A percentile compares a stretch with the other conserved stretches of the same genome.
phyloP scores from a whole-genome alignment of 2,113 vertebrate species.

The Hippocampus guttulatus region DNA sequence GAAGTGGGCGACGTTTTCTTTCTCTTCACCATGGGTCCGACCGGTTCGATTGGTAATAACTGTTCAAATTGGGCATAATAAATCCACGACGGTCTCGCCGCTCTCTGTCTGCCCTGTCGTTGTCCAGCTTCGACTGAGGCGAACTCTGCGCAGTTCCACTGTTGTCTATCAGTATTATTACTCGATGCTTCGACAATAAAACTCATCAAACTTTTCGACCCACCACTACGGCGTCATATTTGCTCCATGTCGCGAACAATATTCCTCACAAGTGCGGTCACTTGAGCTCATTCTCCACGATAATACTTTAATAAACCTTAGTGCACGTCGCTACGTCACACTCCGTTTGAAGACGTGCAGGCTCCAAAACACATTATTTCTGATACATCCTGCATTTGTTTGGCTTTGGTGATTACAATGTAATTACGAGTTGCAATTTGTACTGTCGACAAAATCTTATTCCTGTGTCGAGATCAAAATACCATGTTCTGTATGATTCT shows the following conservation, averaged over 20 bases:
- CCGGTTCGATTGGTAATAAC: slow-evolving; percentile 60
- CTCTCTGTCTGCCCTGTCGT: slow-evolving; percentile 59
- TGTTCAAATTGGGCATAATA: slow-evolving; percentile 76
- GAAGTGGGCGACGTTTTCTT: slow-evolving; percentile 74
- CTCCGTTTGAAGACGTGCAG: slow-evolving; percentile 31
- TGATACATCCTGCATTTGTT: not conserved
- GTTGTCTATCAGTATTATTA: slow-evolving; percentile 64
- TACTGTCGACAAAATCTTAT: not conserved
- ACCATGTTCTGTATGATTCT: not conserved
- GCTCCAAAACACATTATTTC: slow-evolving; percentile 28
- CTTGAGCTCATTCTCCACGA: slow-evolving; percentile 12
- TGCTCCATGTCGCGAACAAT: not conserved
- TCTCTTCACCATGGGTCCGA: slow-evolving; percentile 85
- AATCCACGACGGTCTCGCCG: slow-evolving; percentile 64
- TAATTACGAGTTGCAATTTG: not conserved
- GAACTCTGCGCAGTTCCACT: slow-evolving; percentile 76
- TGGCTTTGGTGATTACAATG: not conserved
- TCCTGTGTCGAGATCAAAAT: not conserved
- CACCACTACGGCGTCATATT: not conserved
- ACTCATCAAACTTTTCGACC: slow-evolving; percentile 12
- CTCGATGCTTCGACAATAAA: slow-evolving; percentile 55
- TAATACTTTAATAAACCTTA: slow-evolving; percentile 48
- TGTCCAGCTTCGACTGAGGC: slow-evolving; percentile 69
- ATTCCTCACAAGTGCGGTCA: not conserved
- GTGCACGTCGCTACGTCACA: slow-evolving; percentile 56